Percentiles rank a stretch among this genome's conserved stretches.
Conservation (phyloP, 2,113 vertebrate species). For the Numenius arquata region DNA sequence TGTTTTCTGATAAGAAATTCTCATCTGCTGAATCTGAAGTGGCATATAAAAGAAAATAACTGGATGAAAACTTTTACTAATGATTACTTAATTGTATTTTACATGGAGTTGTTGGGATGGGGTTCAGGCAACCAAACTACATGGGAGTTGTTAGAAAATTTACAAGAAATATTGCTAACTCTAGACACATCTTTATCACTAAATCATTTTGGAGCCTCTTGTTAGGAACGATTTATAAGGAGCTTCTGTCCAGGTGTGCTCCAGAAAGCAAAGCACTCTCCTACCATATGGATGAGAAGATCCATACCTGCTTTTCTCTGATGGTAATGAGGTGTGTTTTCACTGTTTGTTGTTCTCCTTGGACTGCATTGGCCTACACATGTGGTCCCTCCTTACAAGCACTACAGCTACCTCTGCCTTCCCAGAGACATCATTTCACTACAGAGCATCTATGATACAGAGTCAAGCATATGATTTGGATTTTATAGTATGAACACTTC, state of each 20-base stretch:
- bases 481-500: not conserved
- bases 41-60: not conserved
- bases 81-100: not conserved
- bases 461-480: not conserved
- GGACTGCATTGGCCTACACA: not conserved
- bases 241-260: not conserved
- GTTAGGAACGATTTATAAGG: not conserved
- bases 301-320: not conserved
- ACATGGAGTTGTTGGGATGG: not conserved
- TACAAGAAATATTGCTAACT: not conserved
- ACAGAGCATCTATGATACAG: not conserved
- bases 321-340: not conserved
- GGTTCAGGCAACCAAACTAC: not conserved
- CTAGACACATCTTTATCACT: not conserved
- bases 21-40: not conserved
- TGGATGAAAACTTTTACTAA: not conserved
- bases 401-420: not conserved
- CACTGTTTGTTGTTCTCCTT: not conserved
- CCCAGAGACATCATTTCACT: not conserved
- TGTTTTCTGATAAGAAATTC: not conserved
- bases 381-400: fast-evolving
- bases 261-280: not conserved
- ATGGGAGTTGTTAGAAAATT: not conserved
- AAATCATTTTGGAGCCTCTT: not conserved
- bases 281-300: not conserved